Evolutionary conservation across 2,888 invertebrate genomes (phyloP).

Genomic region (Drosophila peninsularis): DNA sequence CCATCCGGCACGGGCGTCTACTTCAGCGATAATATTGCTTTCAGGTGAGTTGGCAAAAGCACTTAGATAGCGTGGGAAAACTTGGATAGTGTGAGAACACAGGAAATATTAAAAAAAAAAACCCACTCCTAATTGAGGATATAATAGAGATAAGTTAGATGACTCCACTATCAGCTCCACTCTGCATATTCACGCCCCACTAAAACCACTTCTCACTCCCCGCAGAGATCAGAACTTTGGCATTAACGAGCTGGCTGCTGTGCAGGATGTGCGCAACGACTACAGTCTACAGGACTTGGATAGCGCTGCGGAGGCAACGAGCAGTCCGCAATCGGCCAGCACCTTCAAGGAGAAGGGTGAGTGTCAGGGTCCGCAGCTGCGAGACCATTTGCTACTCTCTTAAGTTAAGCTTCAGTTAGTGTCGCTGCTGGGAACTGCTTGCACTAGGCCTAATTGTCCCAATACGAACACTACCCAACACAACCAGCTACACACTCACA

Average conservation of each 20-base stretch:
- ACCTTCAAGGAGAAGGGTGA: slow-evolving; percentile 89
- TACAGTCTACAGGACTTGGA: slow-evolving; percentile 88
- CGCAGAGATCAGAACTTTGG: slow-evolving; percentile 87
- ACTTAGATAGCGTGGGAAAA: background rate
- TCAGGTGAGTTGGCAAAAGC: slow-evolving; percentile 77
- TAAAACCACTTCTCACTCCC: background rate
- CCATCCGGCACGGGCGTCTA: slow-evolving; percentile 81
- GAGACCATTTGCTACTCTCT: slow-evolving; percentile 5
- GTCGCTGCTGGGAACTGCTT: slow-evolving; percentile 75
- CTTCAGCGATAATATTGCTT: slow-evolving; percentile 84
- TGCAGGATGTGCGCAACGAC: slow-evolving; percentile 86
- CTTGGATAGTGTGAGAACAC: background rate
- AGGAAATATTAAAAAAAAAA: too few relatives aligned
- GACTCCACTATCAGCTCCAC: too few relatives aligned
- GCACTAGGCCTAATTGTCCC: slow-evolving; percentile 68
- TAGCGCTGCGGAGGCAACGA: slow-evolving; percentile 71
- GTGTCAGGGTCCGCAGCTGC: slow-evolving; percentile 60
- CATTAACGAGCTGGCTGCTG: slow-evolving; percentile 86
- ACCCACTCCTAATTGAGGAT: too few relatives aligned
- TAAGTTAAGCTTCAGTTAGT: slow-evolving; percentile 64
- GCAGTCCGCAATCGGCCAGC: slow-evolving; percentile 85
- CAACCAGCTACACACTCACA: slow-evolving; percentile 20
- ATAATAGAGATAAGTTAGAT: background rate
- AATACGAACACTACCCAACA: slow-evolving; percentile 24
- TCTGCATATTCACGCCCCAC: too few relatives aligned